Evolutionary conservation across 35 echinoderm and acorn worm species (phyloP), one percentile per base, ranked within the genome.

Genomic region (Patiria miniata): DNA sequence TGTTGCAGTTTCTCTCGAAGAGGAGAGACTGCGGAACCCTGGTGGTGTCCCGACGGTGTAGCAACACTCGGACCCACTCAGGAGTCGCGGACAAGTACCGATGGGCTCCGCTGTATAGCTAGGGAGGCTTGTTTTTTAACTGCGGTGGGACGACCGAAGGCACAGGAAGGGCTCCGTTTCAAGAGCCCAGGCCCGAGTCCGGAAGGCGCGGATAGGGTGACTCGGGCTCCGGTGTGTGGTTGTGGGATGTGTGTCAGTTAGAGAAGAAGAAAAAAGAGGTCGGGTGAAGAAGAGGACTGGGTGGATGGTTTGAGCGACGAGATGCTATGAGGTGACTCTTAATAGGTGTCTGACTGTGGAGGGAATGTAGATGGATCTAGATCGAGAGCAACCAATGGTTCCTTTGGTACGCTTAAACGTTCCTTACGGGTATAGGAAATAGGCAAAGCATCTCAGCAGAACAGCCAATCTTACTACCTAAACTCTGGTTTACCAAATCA

Each of bases 41-140:
- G 34, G 26, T 73, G 65, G 65, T 47, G 42, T 73, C 65, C 65
- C 65, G 65, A 22, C 65, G 65, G 34, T 73, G 65, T 18, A 73
- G 65, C 65, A 73, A 73, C 65, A 73, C 65, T 73, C 29, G 65
- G 65, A n/a, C 26, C 65, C 65, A 73, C 65, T 73, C 65, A 73
- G 22, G 14, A 22, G 65, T 12, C 42, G 65, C 65, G 23, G 65
- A 73, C 65, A 73, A 73, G 65, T 73, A 73, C 65, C 26, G 65
- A 23, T 73, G 65, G 65, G 65, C 65, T 73, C 65, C 65, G 29
- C n/a, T n/a, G n/a, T n/a, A 47, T 23, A 73, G 19, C 29, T 73
- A 14, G 65, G 23, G 42, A 47, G 4, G 42, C 42, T 47, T n/a
- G 57, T 26, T 22, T 32, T 73, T 73, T 2, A 73, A 30, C 65